These are phyloP conservation scores for Ellobium chinense DNA, from an alignment of 2,888 invertebrate genomes.

Conservation along the genomic window DNA sequence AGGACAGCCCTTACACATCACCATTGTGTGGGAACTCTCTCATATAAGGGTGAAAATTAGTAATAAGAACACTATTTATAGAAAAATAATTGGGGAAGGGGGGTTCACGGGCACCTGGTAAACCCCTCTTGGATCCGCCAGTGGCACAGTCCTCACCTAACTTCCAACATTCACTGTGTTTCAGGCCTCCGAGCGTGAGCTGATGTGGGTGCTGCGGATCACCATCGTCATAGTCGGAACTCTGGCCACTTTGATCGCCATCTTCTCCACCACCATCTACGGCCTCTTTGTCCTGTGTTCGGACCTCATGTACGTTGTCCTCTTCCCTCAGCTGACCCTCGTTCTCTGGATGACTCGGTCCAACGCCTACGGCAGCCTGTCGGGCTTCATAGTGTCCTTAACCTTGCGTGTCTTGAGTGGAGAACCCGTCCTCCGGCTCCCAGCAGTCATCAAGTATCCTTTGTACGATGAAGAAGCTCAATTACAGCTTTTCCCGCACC, in stretches of 20 bases:
- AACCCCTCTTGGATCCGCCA: no score
- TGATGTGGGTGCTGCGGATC: slow-evolving; percentile 57
- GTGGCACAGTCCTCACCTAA: no score
- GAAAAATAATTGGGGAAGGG: no score
- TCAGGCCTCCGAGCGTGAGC: slow-evolving; percentile 74
- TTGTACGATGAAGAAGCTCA: slow-evolving; percentile 26
- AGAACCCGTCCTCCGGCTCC: slow-evolving; percentile 38
- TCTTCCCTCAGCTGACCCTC: slow-evolving; percentile 63
- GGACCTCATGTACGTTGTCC: slow-evolving; percentile 63
- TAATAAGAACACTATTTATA: no score
- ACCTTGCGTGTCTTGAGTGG: slow-evolving; percentile 37
- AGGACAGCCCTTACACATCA: no score
- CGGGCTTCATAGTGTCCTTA: slow-evolving; percentile 43
- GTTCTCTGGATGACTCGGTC: slow-evolving; percentile 55
- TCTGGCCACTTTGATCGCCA: slow-evolving; percentile 54
- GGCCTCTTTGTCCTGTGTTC: slow-evolving; percentile 60
- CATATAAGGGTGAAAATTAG: no score
- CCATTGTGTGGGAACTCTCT: no score
- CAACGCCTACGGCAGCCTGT: slow-evolving; percentile 46
- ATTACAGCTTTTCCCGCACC: slow-evolving; percentile 39
- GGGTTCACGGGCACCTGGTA: no score
- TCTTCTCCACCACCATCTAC: slow-evolving; percentile 55
- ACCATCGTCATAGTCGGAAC: slow-evolving; percentile 54
- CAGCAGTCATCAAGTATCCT: slow-evolving; percentile 36
- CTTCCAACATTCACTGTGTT: no score